A percentile compares a stretch with the other conserved stretches of the same genome.
phyloP scores from a whole-genome alignment of 2,797 vertebrate species.

The Hirundo rustica region DNA sequence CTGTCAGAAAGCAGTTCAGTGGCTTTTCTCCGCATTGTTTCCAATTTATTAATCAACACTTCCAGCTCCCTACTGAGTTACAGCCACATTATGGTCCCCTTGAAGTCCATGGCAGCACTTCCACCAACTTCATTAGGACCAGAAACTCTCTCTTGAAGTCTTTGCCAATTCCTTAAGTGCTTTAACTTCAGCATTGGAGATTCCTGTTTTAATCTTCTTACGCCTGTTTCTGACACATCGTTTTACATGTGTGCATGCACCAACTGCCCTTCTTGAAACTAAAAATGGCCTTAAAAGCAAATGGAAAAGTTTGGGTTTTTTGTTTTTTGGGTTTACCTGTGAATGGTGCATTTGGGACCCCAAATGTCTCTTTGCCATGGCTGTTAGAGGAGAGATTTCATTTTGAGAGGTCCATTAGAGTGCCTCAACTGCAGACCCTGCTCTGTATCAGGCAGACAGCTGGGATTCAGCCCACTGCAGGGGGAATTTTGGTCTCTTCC shows the following conservation, averaged over 20 bases:
- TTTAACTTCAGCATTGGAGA: slow-evolving; percentile 3
- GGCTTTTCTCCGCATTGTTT: slow-evolving; percentile 17
- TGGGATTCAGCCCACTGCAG: neutral
- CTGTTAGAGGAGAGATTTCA: neutral
- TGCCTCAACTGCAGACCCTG: rapidly evolving
- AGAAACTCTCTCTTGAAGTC: slow-evolving; percentile 47
- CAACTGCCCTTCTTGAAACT: neutral
- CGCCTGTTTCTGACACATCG: neutral
- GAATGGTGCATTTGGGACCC: neutral
- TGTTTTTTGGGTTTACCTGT: neutral
- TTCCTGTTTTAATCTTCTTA: slow-evolving; percentile 35
- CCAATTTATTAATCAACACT: slow-evolving; percentile 65
- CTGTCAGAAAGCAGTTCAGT: slow-evolving; percentile 25
- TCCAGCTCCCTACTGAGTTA: slow-evolving; percentile 48
- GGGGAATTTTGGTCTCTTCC: neutral
- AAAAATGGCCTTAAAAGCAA: neutral
- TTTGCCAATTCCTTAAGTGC: slow-evolving; percentile 56
- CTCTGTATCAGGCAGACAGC: rapidly evolving
- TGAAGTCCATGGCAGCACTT: slow-evolving; percentile 57
- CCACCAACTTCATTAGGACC: slow-evolving; percentile 43
- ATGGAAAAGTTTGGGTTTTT: neutral
- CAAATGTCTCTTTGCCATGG: neutral
- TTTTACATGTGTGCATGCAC: slow-evolving; percentile 20
- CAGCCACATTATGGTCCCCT: slow-evolving; percentile 48
- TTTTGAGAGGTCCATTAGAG: neutral